Base-by-base conservation (phyloP, 2,888 invertebrate genomes). In the Physocephala rufipes region DNA sequence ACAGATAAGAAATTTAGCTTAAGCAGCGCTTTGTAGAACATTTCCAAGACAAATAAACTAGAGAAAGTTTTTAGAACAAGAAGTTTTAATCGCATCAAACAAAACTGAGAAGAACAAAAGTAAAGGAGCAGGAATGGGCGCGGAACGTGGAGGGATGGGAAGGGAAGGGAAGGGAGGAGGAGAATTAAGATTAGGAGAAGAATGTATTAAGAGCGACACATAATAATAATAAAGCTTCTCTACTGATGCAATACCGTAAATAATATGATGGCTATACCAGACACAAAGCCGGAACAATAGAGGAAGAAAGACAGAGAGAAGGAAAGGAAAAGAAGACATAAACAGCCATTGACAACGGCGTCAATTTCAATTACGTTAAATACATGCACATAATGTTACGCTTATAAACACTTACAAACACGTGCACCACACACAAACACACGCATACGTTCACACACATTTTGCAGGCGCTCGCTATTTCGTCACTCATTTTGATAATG, bases 321-420 rank as follows among this genome's bases (percentile, higher is more conserved):
- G n/a, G n/a, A n/a, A n/a, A n/a, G n/a, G n/a, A n/a, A n/a, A n/a
- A n/a, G n/a, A n/a, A 55, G 36, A 36, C 55, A 55, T 12, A n/a
- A 2, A 49, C n/a, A 49, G 49, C 5, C 36, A 9, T 36, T 49
- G 49, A 19, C 49, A 49, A 49, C 12, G 49, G 49, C 30, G 61
- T 21, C n/a, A 51, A 36, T 62, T 62, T 43, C 72, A 71, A 74
- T 67, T 66, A 70, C 59, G 67, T 73, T 49, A 28, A 67, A 74
- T 28, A 49, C 67, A 73, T 45, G 58, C 67, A 63, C 21, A 63
- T 24, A 26, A 49, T 53, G 68, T 59, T 36, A 36, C 36, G 9
- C 36, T 36, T 13, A 45, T 21, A 49, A 13, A 62, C 47, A 67
- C 24, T 26, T 49, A 63, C 47, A 30, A 49, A 43, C 5, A n/a